phyloP scores from a whole-genome alignment of 2,113 vertebrate genomes.

The Pelobates fuscus region DNA sequence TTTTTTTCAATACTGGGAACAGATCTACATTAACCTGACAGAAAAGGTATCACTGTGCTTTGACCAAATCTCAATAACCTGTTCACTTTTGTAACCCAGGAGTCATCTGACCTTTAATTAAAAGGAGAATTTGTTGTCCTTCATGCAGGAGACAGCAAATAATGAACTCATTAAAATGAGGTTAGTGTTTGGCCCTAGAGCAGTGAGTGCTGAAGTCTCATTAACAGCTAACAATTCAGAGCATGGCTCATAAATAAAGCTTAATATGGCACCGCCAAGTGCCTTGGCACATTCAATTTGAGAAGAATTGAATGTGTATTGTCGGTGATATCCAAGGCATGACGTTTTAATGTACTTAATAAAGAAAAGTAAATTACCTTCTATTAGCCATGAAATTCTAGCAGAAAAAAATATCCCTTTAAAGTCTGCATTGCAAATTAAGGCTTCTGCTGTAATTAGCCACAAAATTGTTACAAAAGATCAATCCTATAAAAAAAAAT shows the following conservation, averaged over 20 bases:
- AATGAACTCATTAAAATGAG: constrained; percentile 96
- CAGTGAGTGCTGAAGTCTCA: constrained; percentile 73
- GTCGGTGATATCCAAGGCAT: constrained; percentile 70
- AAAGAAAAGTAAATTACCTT: constrained; percentile 77
- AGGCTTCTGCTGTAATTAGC: constrained; percentile 64
- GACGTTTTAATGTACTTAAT: constrained; percentile 78
- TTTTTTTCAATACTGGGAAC: constrained; percentile 24
- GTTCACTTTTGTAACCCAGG: constrained; percentile 65
- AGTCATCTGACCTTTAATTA: constrained; percentile 83
- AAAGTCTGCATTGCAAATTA: constrained; percentile 72
- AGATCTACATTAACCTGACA: constrained; percentile 57
- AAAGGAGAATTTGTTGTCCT: constrained; percentile 84
- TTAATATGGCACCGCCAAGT: constrained; percentile 72
- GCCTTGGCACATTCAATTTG: constrained; percentile 75
- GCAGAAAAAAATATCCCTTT: constrained; percentile 62
- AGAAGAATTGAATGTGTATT: constrained; percentile 77
- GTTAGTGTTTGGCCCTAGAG: constrained; percentile 77
- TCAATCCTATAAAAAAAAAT: constrained; percentile 60
- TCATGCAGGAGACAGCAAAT: constrained; percentile 89
- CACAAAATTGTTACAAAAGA: constrained; percentile 64
- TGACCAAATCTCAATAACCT: constrained; percentile 68
- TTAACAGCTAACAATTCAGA: constrained; percentile 79
- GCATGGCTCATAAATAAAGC: constrained; percentile 77
- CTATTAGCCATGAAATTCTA: constrained; percentile 73
- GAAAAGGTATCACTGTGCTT: constrained; percentile 55